These are phyloP conservation scores for Ips typographus DNA, from an alignment of 1,140 invertebrate genomes.

Conservation along the genomic window DNA sequence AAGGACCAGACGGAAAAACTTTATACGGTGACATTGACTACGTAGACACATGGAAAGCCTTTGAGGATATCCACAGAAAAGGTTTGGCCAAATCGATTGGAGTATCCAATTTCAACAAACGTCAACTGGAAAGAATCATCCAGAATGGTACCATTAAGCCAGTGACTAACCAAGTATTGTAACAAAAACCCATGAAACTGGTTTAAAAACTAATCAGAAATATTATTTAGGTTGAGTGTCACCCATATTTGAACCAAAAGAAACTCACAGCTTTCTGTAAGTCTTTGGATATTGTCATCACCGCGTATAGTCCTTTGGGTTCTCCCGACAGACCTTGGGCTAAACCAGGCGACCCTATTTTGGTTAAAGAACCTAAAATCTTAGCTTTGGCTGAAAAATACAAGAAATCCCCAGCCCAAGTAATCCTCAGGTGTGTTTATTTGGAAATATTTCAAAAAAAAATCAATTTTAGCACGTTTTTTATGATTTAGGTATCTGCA, in stretches of 20 bases:
- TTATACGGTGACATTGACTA: conserved; percentile 58
- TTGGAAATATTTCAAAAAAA: conserved; percentile 64
- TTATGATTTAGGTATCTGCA: conserved; percentile 33
- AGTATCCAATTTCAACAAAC: conserved; percentile 83
- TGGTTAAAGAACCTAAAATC: conserved; percentile 66
- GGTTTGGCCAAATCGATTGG: conserved; percentile 78
- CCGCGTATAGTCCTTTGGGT: conserved; percentile 82
- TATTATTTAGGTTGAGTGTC: conserved; percentile 70
- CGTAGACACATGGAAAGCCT: conserved; percentile 69
- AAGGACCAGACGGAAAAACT: conserved; percentile 52
- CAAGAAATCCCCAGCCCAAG: conserved; percentile 42
- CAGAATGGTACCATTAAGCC: conserved; percentile 68
- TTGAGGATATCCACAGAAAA: conserved; percentile 69
- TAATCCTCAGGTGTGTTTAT: conserved; percentile 44
- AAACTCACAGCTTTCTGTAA: conserved; percentile 74
- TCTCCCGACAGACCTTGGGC: conserved; percentile 68
- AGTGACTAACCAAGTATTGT: conserved; percentile 66
- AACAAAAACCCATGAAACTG: neutral
- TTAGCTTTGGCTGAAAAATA: conserved; percentile 46
- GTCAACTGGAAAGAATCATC: conserved; percentile 73
- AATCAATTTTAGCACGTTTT: conserved; percentile 52
- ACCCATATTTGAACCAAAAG: conserved; percentile 51
- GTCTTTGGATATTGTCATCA: conserved; percentile 66
- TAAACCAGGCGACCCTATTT: conserved; percentile 56
- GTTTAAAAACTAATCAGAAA: neutral